phyloP scores from a whole-genome alignment of 2,113 vertebrate genomes.

The Catagonus wagneri region DNA sequence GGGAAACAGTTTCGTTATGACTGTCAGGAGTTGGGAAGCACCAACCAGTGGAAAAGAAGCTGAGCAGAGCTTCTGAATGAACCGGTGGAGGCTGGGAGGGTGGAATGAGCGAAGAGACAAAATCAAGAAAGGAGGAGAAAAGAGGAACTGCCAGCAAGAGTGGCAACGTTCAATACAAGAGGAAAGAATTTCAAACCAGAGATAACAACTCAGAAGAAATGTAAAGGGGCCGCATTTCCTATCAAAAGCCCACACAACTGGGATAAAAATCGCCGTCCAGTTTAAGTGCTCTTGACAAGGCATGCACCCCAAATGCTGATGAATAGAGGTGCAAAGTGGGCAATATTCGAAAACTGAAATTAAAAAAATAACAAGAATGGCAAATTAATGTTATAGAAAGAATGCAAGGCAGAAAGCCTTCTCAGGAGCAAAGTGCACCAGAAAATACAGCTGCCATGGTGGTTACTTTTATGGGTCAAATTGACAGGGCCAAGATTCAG shows the following conservation, averaged over 20 bases:
- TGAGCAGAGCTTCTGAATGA: neutral
- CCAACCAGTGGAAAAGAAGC: neutral
- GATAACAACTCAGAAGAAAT: neutral
- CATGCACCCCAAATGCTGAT: neutral
- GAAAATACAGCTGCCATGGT: neutral
- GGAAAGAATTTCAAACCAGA: neutral
- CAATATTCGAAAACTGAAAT: neutral
- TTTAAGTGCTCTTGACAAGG: neutral
- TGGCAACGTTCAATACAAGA: neutral
- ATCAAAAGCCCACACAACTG: neutral
- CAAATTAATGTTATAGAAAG: neutral
- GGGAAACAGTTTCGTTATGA: rapidly evolving
- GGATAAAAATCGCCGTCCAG: neutral
- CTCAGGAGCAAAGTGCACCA: neutral
- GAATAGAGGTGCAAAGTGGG: neutral
- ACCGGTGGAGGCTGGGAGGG: neutral
- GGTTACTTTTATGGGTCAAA: neutral
- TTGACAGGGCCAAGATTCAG: neutral
- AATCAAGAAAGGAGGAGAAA: neutral
- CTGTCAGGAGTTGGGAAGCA: neutral
- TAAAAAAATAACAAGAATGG: neutral
- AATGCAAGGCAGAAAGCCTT: neutral
- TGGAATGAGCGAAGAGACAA: neutral
- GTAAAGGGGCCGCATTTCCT: neutral
- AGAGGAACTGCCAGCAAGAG: neutral